Conservation (phyloP, 2,888 invertebrate species). For the Perizoma affinitatum region DNA sequence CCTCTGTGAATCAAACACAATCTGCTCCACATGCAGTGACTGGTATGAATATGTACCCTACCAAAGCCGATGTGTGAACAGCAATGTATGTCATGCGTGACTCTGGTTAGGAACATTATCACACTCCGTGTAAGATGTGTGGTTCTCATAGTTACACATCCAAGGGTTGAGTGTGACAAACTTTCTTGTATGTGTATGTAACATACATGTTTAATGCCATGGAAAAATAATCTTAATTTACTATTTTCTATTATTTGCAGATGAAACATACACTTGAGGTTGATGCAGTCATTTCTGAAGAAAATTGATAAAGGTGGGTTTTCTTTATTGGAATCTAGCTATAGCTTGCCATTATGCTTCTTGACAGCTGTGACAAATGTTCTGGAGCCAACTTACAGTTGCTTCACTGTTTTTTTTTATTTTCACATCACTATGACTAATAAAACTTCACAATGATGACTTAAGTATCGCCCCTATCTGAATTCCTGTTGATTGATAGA, state of each 20-base stretch:
- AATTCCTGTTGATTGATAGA: slow-evolving; percentile 47
- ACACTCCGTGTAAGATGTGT: slow-evolving; percentile 77
- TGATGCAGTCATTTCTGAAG: not conserved
- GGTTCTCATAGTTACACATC: slow-evolving; percentile 58
- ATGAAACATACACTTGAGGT: not conserved
- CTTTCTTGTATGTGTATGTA: slow-evolving; percentile 1
- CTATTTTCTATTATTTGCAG: slow-evolving; percentile 4
- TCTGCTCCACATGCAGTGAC: too few species aligned
- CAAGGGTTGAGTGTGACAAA: slow-evolving; percentile 78
- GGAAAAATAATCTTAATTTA: not conserved
- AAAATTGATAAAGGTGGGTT: not conserved
- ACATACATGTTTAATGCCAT: slow-evolving; percentile 4
- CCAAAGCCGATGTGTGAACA: slow-evolving; percentile 79
- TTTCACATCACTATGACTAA: too few species aligned
- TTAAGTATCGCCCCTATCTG: slow-evolving; percentile 48
- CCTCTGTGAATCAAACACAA: too few species aligned
- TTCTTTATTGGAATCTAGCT: too few species aligned
- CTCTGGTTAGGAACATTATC: slow-evolving; percentile 80
- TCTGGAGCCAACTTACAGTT: too few species aligned
- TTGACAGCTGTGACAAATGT: too few species aligned
- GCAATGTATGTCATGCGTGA: slow-evolving; percentile 64
- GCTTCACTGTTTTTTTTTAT: too few species aligned
- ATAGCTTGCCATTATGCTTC: too few species aligned
- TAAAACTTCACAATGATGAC: slow-evolving; percentile 36
- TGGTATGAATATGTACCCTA: slow-evolving; percentile 57